phyloP scores from a whole-genome alignment of 1,140 invertebrate genomes.

The Brachionus koreanus region DNA sequence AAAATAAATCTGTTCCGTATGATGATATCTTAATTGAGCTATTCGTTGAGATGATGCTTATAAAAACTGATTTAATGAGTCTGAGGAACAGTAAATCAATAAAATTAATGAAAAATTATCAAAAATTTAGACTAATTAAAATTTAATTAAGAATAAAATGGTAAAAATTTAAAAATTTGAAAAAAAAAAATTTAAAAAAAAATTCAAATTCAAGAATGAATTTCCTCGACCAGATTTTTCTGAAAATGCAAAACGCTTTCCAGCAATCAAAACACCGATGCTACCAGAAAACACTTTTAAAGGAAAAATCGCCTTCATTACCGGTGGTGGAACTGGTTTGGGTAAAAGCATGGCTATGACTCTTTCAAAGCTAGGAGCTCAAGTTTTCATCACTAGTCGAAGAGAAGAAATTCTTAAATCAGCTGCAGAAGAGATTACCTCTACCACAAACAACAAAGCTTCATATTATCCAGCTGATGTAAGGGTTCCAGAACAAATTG shows the following conservation, averaged over 20 bases:
- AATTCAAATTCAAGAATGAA: background rate
- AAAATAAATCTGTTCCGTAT: background rate
- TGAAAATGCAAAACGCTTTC: conserved; percentile 50
- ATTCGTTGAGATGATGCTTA: conserved; percentile 42
- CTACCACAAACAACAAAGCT: conserved; percentile 59
- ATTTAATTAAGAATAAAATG: background rate
- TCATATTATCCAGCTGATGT: conserved; percentile 58
- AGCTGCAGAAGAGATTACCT: conserved; percentile 60
- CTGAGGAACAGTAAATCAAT: conserved; percentile 23
- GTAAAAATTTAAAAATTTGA: background rate
- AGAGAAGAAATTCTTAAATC: conserved; percentile 60
- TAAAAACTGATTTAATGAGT: conserved; percentile 45
- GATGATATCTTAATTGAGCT: conserved; percentile 34
- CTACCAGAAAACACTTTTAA: conserved; percentile 55
- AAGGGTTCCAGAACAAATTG: conserved; percentile 58
- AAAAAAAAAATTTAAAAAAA: background rate
- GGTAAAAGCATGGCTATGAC: conserved; percentile 62
- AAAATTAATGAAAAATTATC: background rate
- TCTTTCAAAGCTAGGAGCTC: conserved; percentile 61
- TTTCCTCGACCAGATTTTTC: conserved; percentile 3
- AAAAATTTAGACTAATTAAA: background rate
- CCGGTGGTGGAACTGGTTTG: conserved; percentile 64
- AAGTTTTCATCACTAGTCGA: conserved; percentile 63
- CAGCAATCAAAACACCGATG: conserved; percentile 51
- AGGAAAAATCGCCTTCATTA: conserved; percentile 62